A percentile compares a stretch with the other conserved stretches of the same genome.
These are phyloP conservation scores for Tachina fera DNA, from an alignment of 2,888 invertebrate genomes.

Conservation along the genomic window DNA sequence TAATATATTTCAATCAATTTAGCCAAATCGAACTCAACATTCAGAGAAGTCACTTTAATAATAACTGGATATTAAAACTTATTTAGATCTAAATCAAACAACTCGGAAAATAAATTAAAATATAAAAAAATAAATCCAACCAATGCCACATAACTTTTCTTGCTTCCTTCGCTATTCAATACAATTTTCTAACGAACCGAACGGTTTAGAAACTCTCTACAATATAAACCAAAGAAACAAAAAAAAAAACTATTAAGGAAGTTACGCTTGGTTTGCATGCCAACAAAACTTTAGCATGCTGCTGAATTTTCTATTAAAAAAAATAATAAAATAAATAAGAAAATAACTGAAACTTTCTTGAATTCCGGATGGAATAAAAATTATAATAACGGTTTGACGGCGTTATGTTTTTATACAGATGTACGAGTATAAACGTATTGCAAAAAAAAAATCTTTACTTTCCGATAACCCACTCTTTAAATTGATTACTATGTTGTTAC, in stretches of 20 bases:
- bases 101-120: too few relatives aligned
- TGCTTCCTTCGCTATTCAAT: neutral
- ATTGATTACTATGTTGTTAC: constrained; percentile 57
- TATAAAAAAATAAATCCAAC: too few relatives aligned
- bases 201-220: constrained; percentile 55
- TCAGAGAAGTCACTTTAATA: too few relatives aligned
- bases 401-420: constrained; percentile 30
- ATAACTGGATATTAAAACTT: too few relatives aligned
- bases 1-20: too few relatives aligned
- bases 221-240: constrained; percentile 23
- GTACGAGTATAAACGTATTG: constrained; percentile 2
- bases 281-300: constrained; percentile 68
- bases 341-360: constrained; percentile 56
- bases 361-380: constrained; percentile 77
- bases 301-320: constrained; percentile 45
- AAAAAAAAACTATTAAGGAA: constrained; percentile 52
- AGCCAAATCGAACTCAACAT: too few relatives aligned
- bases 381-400: constrained; percentile 75
- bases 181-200: constrained; percentile 34
- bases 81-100: too few relatives aligned
- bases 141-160: neutral
- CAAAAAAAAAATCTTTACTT: constrained; percentile 30
- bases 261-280: constrained; percentile 71
- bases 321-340: constrained; percentile 14
- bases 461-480: constrained; percentile 62